Evolutionary conservation across 2,797 vertebrate species (phyloP).

Genomic region (Acestrorhynchus altus): DNA sequence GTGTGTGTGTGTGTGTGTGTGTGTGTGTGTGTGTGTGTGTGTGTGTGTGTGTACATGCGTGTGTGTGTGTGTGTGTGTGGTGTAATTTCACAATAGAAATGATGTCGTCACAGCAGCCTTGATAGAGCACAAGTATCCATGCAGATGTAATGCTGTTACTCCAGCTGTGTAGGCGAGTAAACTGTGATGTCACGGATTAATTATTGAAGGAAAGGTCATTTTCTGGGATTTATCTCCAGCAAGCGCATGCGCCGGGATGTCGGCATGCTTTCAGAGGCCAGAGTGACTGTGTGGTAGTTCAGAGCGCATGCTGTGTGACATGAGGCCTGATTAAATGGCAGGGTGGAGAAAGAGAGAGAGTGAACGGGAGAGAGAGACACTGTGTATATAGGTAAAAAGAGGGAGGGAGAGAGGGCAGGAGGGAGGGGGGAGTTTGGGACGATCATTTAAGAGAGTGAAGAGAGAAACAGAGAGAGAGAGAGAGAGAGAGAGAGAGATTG

Average conservation of each 20-base stretch:
- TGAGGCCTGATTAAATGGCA: conserved; percentile 12
- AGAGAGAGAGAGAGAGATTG: background rate
- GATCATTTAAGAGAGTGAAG: too few species aligned
- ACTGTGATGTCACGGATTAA: conserved; percentile 12
- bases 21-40: background rate
- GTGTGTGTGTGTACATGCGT: background rate
- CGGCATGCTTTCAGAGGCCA: background rate
- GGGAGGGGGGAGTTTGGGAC: background rate
- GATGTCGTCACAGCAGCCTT: background rate
- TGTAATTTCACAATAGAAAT: background rate
- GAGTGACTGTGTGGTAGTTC: background rate
- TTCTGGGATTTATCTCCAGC: background rate
- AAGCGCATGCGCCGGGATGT: background rate
- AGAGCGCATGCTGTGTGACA: background rate
- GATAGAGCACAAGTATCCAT: background rate
- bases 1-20: background rate
- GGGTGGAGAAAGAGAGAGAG: background rate
- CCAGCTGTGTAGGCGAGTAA: background rate
- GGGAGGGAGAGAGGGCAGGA: background rate
- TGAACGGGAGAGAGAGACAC: background rate
- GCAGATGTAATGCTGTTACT: background rate
- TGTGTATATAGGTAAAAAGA: too few species aligned
- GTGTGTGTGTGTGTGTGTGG: background rate
- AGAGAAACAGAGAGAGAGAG: background rate
- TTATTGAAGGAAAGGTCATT: conserved; percentile 3